Evolutionary conservation across 2,888 invertebrate genomes (phyloP).

Genomic region (Bruchidius siliquastri): DNA sequence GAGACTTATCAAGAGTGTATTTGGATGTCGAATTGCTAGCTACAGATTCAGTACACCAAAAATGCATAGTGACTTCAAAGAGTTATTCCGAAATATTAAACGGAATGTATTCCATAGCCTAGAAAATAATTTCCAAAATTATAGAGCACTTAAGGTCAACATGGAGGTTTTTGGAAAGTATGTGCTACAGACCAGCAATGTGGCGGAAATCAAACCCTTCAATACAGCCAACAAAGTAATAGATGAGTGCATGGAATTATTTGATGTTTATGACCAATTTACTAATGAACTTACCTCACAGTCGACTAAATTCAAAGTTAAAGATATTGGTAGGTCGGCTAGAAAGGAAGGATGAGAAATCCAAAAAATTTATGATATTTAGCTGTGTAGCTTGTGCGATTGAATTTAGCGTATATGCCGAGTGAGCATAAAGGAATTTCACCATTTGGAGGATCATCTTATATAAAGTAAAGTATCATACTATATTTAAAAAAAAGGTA

Average conservation of each 20-base stretch:
- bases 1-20: not conserved
- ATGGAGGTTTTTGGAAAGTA: constrained; percentile 4
- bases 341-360: not conserved
- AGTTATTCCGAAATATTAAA: not conserved
- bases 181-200: not conserved
- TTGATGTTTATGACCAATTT: not conserved
- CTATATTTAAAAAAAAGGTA: no score
- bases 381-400: no score
- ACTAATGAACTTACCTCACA: not conserved
- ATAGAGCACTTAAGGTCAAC: constrained; percentile 1
- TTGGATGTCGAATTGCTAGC: not conserved
- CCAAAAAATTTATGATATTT: no score
- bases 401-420: no score
- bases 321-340: not conserved
- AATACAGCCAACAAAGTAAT: not conserved
- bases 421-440: no score
- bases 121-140: not conserved
- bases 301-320: not conserved
- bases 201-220: constrained; percentile 1
- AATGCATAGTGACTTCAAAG: no score
- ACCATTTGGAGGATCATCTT: no score
- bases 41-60: not conserved
- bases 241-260: not conserved
- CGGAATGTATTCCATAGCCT: not conserved
- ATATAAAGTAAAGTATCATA: no score